Evolutionary conservation across 2,113 vertebrate genomes (phyloP).

Genomic region (Hydropotes inermis): DNA sequence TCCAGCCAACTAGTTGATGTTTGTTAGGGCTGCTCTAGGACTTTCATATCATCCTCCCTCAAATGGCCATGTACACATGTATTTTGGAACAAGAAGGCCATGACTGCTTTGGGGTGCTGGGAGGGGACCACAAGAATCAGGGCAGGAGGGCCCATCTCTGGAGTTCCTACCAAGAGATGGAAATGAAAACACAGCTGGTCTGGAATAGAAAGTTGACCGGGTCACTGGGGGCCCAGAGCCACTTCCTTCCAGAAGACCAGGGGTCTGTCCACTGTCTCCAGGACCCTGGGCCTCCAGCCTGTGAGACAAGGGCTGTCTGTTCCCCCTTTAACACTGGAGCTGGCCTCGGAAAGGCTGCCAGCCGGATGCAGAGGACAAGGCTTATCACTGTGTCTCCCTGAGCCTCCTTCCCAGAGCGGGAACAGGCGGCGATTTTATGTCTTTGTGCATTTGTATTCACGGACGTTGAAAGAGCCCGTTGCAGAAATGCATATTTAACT

Average conservation of each 20-base stretch:
- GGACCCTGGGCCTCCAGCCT: not conserved
- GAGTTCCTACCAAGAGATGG: not conserved
- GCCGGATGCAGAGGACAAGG: too few relatives aligned
- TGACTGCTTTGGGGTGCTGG: rapidly evolving
- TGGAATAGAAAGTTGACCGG: rapidly evolving
- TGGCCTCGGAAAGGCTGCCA: rapidly evolving
- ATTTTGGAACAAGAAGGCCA: too few relatives aligned
- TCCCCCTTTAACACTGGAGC: rapidly evolving
- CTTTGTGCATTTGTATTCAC: slow-evolving; percentile 26
- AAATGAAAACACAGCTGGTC: not conserved
- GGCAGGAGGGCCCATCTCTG: not conserved
- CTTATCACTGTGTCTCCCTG: not conserved
- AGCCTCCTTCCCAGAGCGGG: not conserved
- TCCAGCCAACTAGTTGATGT: too few relatives aligned
- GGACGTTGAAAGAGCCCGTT: not conserved
- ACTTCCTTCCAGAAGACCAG: not conserved
- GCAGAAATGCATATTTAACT: not conserved
- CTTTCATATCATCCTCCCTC: not conserved
- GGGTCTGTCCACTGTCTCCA: not conserved
- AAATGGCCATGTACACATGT: rapidly evolving
- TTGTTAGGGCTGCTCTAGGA: not conserved
- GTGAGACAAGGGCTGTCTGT: rapidly evolving
- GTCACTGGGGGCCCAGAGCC: not conserved
- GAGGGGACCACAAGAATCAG: rapidly evolving
- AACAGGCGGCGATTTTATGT: rapidly evolving